Base-by-base conservation (phyloP, 2,888 invertebrate species). In the Chrysomela aeneicollis region DNA sequence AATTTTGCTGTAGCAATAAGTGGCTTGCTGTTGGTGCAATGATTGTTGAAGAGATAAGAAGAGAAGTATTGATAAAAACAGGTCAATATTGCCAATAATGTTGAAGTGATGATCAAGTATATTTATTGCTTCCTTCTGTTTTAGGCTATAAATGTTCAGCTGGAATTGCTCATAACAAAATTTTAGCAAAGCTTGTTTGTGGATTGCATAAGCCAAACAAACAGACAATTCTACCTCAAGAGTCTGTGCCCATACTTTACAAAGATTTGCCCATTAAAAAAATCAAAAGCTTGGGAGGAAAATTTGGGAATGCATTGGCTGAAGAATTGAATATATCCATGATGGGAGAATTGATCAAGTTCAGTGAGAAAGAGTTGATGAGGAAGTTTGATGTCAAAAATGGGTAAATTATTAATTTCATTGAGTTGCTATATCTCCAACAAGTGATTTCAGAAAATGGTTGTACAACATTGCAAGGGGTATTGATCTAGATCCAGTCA, bases 151-250 rank as follows among this genome's bases (percentile, higher is more conserved):
- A 87, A 73, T 99, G 98, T 82, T 98, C 98, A 5, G 98, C 98
- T 35, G 99, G 99, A 12, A 94, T 99, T 74, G 93, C 96, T 0
- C 95, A 94, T 79, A 98, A 98, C 82, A 99, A 98, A 86, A 93
- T 96, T 76, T 83, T 98, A 70, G 95, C 97, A 0, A 98, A 98
- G 84, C 84, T 98, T 32, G 94, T 93, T 0, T 97, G 97, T 83
- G 96, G 97, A 1, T 86, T 97, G 77, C 92, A 95, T 78, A 95
- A 95, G 81, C 95, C 95, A 0, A 93, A 95, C 80, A 90, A 93
- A 76, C 98, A 98, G 84, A 98, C 98, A 0, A 85, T 98, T 64
- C 80, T 98, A 62, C 94, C 97, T 0, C 88, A 89, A 64, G 85
- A 87, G 71, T 87, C 88, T 30, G 87, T 95, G 10, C 79, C 86